Base-by-base conservation (phyloP, 2,888 invertebrate species). In the Caenorhabditis sp. region DNA sequence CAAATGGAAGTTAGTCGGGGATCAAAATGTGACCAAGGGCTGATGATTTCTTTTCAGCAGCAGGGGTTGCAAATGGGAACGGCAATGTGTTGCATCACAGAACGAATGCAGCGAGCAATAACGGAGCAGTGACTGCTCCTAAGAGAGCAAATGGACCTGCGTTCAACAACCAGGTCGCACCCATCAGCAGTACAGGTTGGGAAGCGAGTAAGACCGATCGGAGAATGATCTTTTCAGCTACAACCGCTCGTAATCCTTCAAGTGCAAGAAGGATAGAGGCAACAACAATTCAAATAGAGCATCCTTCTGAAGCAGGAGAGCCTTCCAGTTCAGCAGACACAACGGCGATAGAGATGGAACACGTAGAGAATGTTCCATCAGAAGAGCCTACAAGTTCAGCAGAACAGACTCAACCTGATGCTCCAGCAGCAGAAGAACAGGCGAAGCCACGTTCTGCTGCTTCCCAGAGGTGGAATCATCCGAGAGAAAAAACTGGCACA, bases 241-340 rank as follows among this genome's bases (percentile, higher is more conserved):
- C 53, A 0, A 46, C 68, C 4, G 52, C 68, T 1, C 26, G 62
- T 39, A 17, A 45, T 22, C 56, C 55, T 37, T 43, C 62, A n/a
- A 58, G 43, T 30, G 43, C 68, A 17, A 59, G 26, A 0, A 13
- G 75, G 22, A 26, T 53, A 9, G 70, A 48, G 15, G 30, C 68
- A 17, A 76, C 75, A 0, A 46, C 75, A 13, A 76, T 76, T 9
- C 59, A 76, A 8, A 76, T 76, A 41, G 75, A 76, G 32, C 20
- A 45, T 15, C 53, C 39, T 6, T n/a, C 39, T 5, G 20, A 53
- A 8, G 11, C 43, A 37, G 9, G 45, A 22, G 11, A 45, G 50
- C 13, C 52, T 7, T 26, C 43, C 0, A 63, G 63, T 15, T 27
- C 43, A 17, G 35, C 53, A 20, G 2, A 17, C 20, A n/a, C n/a